Evolutionary conservation across 2,797 vertebrate genomes (phyloP), one percentile per base, ranked within the genome.

Genomic region (Enteromius treurensis): DNA sequence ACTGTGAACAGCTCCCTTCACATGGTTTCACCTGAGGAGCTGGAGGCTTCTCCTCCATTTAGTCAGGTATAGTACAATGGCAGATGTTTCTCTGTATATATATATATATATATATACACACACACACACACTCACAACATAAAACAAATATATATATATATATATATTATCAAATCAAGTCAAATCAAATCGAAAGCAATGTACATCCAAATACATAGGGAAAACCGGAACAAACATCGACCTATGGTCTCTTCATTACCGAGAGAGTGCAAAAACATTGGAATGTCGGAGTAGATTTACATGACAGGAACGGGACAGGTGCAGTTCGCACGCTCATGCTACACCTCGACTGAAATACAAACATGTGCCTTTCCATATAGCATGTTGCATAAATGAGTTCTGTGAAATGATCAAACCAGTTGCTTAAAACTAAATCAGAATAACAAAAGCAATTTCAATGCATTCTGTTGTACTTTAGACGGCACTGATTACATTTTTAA

Each of bases 371-470:
- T 93, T 90, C 90, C 92, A 90, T 88, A 90, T 90, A 90, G 84
- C 88, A 88, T 85, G 90, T 87, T 92, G 93, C 94, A 95, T 92
- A 90, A 94, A 95, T 94, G 92, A 93, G 91, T 92, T 89, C 90
- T 91, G 84, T 88, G 92, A 95, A 94, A 93, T 89, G 42, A 80
- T 76, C 65, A 73, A 47, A 73, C 3, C 15, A 82, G 82, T 77
- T 84, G 89, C 92, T 94, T 94, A 93, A 93, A 94, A 83, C 51
- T 70, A 82, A 85, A 81, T 19, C n/a, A 74, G 17, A 76, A 58
- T 34, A 55, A 81, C 10, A 74, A 60, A 71, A 80, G 86, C 86
- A 2, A 65, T 73, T 84, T 76, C 49, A 70, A 80, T 87, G 64
- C 85, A 84, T 87, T 91, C 83, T 86, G 83, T 87, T 83, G 64